Base-by-base conservation (phyloP, 2,797 vertebrate genomes). In the Sciurus vulgaris region DNA sequence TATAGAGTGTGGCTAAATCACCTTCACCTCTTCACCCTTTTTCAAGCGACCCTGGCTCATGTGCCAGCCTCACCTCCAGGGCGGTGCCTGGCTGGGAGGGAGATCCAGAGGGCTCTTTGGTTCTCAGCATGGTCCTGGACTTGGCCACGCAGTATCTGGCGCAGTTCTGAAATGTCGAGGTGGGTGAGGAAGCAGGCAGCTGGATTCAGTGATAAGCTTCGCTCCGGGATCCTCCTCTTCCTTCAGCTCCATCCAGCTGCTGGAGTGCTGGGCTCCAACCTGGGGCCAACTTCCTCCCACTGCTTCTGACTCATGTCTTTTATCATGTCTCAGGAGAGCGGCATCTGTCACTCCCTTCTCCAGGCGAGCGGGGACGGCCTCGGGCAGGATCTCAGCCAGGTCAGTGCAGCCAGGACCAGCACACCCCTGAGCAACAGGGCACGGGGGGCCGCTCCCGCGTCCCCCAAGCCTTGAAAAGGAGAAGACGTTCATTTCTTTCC, bases 231-330 rank as follows among this genome's bases (percentile, higher is more conserved):
- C 28, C 20, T 70, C 67, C 24, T 51, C 30, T 72, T 76, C 44
- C 51, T 7, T 74, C 33, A 20, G 33, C 28, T 33, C 20, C 79
- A 82, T 86, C 89, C 74, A 49, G 69, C 70, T 84, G 94, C 69
- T 54, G 69, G 63, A 14, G n/a, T 47, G 7, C 85, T 33, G 79
- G 72, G 41, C 28, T 74, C 51, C 0, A 38, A 67, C 91, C 22
- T 1, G 13, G 20, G 67, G 93, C 93, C 91, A 73, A 56, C n/a
- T 79, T 83, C 77, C 41, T 86, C 93, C 95, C 89, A 89, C 87
- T 88, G 93, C 51, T 77, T 77, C 44, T 96, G 96, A 97, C 94
- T 97, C 97, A 93, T 1, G 17, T 79, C 70, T 96, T 92, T 95
- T 82, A 35, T 93, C 59, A n/a, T 2, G 47, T 89, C 82, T 89